Conservation (phyloP, 2,888 invertebrate species). For the Gymnocheta viridis region DNA sequence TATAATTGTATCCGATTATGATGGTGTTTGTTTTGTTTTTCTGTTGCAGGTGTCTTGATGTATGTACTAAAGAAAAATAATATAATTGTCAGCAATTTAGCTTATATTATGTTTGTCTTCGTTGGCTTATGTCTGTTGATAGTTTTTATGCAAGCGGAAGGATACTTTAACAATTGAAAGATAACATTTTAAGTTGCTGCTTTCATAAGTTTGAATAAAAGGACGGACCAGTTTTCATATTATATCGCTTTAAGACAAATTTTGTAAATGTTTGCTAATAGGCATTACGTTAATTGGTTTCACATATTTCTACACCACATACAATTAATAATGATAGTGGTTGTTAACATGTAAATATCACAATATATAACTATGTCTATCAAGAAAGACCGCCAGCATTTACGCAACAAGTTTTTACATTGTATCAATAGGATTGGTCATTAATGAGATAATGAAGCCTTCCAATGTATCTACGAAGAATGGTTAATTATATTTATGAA, state of each 20-base stretch:
- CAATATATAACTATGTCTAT: no score
- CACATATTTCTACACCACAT: not conserved
- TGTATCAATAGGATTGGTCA: no score
- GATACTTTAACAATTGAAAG: constrained; percentile 3
- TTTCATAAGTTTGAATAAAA: not conserved
- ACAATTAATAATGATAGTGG: no score
- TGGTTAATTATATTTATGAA: no score
- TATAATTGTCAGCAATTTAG: constrained; percentile 26
- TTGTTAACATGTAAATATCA: no score
- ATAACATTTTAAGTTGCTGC: not conserved
- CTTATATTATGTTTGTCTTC: constrained; percentile 1
- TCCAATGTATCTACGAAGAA: no score
- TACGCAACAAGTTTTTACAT: no score
- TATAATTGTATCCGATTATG: constrained; percentile 16
- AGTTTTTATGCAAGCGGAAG: constrained; percentile 43
- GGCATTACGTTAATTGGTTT: constrained; percentile 4
- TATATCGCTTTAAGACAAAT: not conserved
- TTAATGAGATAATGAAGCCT: no score
- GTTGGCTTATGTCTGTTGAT: not conserved
- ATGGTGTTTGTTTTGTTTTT: not conserved
- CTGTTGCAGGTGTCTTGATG: constrained; percentile 24
- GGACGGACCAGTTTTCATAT: not conserved
- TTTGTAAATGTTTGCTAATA: no score
- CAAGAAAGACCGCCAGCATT: no score
- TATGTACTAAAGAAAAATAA: not conserved